These are phyloP conservation scores for Cichlasoma orientale DNA, from an alignment of 2,797 vertebrate genomes.

Conservation along the genomic window DNA sequence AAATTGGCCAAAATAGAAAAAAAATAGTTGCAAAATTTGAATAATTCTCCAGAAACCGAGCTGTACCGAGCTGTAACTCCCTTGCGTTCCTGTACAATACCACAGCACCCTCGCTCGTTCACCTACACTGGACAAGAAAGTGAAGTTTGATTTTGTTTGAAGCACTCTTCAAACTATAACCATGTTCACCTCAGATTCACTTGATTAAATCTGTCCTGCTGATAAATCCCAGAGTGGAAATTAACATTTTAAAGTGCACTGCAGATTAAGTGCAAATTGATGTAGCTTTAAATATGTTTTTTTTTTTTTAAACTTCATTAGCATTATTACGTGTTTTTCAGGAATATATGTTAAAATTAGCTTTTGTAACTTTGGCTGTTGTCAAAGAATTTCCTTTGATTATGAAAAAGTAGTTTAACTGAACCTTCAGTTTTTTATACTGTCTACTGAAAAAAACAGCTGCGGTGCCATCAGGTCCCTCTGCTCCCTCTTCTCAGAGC, in stretches of 20 bases:
- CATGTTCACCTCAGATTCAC: neutral
- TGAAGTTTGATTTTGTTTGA: neutral
- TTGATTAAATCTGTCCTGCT: neutral
- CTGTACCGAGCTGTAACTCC: neutral
- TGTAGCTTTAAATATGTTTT: neutral
- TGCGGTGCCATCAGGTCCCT: constrained; percentile 23
- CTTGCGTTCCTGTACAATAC: neutral
- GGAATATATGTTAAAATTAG: too few species aligned
- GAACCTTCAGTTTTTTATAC: constrained; percentile 2
- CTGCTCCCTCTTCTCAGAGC: neutral
- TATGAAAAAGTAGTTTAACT: neutral
- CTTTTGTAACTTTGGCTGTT: neutral
- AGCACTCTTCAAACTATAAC: neutral
- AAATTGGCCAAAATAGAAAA: neutral
- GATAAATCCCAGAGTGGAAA: too few species aligned
- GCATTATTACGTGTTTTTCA: too few species aligned
- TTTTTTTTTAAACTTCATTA: neutral
- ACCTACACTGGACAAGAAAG: neutral
- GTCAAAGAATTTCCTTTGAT: neutral
- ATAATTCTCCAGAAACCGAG: neutral
- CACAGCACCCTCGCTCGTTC: neutral
- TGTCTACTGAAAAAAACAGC: constrained; percentile 10
- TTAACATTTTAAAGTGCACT: too few species aligned
- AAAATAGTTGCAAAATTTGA: neutral
- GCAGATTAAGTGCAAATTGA: neutral